Conservation (phyloP, 1,140 invertebrate species). For the Limonius californicus region DNA sequence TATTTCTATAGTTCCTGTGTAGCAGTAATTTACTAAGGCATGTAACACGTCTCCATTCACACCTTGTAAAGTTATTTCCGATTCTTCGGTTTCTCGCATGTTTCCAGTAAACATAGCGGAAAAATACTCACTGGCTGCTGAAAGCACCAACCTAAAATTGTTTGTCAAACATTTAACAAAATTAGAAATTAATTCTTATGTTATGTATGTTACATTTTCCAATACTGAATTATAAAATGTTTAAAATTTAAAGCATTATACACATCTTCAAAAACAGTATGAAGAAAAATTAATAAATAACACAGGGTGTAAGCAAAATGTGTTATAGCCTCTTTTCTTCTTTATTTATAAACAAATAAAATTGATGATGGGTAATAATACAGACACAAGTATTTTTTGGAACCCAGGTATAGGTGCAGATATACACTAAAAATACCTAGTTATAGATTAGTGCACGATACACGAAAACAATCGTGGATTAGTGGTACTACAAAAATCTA, state of each 20-base stretch:
- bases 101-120: constrained; percentile 91
- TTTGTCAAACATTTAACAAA: constrained; percentile 36
- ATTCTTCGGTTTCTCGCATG: constrained; percentile 76
- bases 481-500: too few relatives aligned
- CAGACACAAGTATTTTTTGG: too few relatives aligned
- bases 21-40: constrained; percentile 82
- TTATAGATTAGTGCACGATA: too few relatives aligned
- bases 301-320: too few relatives aligned
- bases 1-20: constrained; percentile 77
- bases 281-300: too few relatives aligned
- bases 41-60: constrained; percentile 81
- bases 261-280: too few relatives aligned
- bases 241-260: not conserved
- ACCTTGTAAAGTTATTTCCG: constrained; percentile 78
- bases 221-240: not conserved
- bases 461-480: too few relatives aligned
- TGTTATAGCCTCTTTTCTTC: too few relatives aligned
- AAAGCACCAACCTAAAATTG: constrained; percentile 71
- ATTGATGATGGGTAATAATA: too few relatives aligned
- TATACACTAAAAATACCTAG: too few relatives aligned
- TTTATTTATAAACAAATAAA: too few relatives aligned
- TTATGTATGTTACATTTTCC: constrained; percentile 12
- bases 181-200: constrained; percentile 34
- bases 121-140: constrained; percentile 91
- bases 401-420: too few relatives aligned